Base-by-base conservation (phyloP, 2,888 invertebrate species). In the Tiliacea aurago region DNA sequence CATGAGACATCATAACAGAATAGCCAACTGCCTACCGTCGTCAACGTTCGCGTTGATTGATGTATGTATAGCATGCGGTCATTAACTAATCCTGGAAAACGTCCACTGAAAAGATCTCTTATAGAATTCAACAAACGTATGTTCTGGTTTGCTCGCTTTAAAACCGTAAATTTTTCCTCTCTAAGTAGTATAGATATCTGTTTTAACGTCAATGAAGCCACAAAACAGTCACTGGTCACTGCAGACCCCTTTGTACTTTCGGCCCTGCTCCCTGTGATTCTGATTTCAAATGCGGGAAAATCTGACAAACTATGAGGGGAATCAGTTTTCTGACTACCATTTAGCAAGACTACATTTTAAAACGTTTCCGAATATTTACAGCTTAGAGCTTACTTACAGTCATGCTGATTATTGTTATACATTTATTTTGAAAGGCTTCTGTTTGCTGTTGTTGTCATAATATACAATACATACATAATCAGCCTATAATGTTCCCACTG, bases 31-130 rank as follows among this genome's bases (percentile, higher is more conserved):
- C 7, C 13, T 55, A 20, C 20, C 0, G 37, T 47, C 33, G 41
- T 56, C 77, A 73, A 68, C 33, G n/a, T 41, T 47, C 45, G 33
- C 33, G 15, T 43, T 77, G 47, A 77, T 49, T 76, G 45, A 55
- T 47, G 47, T 43, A 55, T 47, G 47, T 43, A n/a, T 10, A 45
- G 28, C 28, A 20, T 23, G 47, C 43, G 23, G 33, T 77, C 43
- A n/a, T 37, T 43, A 77, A 43, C 11, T 33, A 49, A 67, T 64
- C n/a, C 45, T 49, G 20, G 28, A 49, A 56, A 20, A 68, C 20
- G 20, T 37, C n/a, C 11, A 45, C 18, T n/a, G n/a, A 28, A 45
- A 70, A 70, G 11, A 53, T 41, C n/a, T 33, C 28, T 2, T n/a
- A 55, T 28, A 28, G 15, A 58, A 73, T 61, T 41, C n/a, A 15